Evolutionary conservation across 2,888 invertebrate genomes (phyloP), one percentile per base, ranked within the genome.

Genomic region (Matsumyia berberina): DNA sequence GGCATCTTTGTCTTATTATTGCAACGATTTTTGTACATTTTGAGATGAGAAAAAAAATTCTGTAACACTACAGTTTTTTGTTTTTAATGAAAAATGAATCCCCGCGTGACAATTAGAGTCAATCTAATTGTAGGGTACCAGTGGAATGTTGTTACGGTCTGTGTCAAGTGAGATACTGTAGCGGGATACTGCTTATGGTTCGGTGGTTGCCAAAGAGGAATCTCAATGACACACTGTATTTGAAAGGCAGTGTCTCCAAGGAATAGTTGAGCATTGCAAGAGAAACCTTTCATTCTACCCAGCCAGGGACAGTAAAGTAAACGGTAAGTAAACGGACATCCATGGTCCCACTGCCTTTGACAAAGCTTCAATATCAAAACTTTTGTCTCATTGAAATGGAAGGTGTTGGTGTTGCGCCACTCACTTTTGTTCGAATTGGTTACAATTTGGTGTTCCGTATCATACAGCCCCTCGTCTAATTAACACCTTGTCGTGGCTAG

Each of bases 71-170:
- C 2, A 2, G n/a, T n/a, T 29, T 51, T 33, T 37, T 24, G 29
- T 60, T 69, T 58, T 39, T 12, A 53, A 44, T 72, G 76, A 64
- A 74, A 74, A 57, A 69, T 64, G 70, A 81, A 55, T 70, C 69
- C n/a, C 69, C 57, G 55, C 62, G 57, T 70, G 57, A 74, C 69
- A 81, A 74, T 81, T 81, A 81, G 64, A 81, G 76, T 76, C 70
- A 81, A 81, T 81, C 76, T 81, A 81, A 69, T 81, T 70, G 76
- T 55, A 24, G 60, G 69, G 19, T 44, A 49, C 33, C 33, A 11
- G 24, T 46, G 64, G 44, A 37, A 79, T 72, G 57, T 51, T 49
- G 64, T 79, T 31, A 57, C 57, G 62, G 64, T 79, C 70, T 76
- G 33, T 8, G 67, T 62, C 17, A 46, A n/a, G n/a, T n/a, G n/a